phyloP scores from a whole-genome alignment of 2,888 invertebrate species.

The Xanthia togata region DNA sequence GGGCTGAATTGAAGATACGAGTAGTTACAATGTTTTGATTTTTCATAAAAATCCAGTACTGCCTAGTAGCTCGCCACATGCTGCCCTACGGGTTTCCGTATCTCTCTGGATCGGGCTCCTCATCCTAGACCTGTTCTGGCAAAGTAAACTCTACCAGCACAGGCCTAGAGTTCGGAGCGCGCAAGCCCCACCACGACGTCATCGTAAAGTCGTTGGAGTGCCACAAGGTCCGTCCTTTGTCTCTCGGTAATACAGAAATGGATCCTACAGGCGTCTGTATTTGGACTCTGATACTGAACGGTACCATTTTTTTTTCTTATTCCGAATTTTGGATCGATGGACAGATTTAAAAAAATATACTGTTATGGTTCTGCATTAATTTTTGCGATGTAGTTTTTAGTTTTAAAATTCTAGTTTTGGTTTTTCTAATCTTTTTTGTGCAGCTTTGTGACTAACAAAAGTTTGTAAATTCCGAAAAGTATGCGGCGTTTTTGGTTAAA shows the following conservation, averaged over 20 bases:
- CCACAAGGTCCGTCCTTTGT: slow-evolving; percentile 34
- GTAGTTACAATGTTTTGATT: too few species aligned
- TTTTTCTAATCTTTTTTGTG: background rate
- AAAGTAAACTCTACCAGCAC: too few species aligned
- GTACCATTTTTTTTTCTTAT: too few species aligned
- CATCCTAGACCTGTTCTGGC: too few species aligned
- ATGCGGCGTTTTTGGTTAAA: background rate
- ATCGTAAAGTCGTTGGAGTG: background rate
- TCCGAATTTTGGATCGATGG: background rate
- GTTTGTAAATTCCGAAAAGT: slow-evolving; percentile 4
- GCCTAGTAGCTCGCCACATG: too few species aligned
- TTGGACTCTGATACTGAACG: slow-evolving; percentile 23
- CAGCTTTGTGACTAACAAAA: slow-evolving; percentile 1
- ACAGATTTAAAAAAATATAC: slow-evolving; percentile 26
- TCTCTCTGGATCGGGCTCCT: too few species aligned
- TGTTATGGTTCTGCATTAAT: slow-evolving; percentile 5
- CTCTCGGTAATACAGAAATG: slow-evolving; percentile 38
- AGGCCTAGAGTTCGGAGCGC: too few species aligned
- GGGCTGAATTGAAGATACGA: too few species aligned
- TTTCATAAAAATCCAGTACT: too few species aligned
- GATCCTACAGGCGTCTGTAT: slow-evolving; percentile 32
- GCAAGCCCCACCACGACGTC: too few species aligned
- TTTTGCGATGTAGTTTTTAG: background rate
- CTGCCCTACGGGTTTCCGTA: too few species aligned
- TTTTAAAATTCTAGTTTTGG: slow-evolving; percentile 21